Conservation (phyloP, 2,113 vertebrate species). For the Peromyscus leucopus region DNA sequence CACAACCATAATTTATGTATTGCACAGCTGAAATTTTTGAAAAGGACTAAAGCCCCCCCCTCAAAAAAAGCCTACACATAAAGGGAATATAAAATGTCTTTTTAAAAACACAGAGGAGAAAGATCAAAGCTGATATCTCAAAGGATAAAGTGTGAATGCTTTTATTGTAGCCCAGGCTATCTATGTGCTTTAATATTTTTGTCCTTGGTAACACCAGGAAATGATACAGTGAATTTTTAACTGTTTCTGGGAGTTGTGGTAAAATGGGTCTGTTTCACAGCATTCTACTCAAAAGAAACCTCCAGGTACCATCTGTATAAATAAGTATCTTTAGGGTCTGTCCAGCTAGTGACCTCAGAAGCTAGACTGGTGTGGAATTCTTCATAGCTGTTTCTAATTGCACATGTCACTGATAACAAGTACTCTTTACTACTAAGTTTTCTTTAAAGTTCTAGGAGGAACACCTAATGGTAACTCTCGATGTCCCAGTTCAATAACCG, state of each 20-base stretch:
- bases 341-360: not conserved
- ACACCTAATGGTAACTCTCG: not conserved
- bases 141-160: not conserved
- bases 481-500: not conserved
- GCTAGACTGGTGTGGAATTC: not conserved
- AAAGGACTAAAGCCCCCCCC: not conserved
- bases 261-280: not conserved
- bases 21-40: not conserved
- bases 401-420: conserved; percentile 51
- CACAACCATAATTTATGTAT: not conserved
- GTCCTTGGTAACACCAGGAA: conserved; percentile 30
- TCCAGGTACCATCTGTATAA: conserved; percentile 8
- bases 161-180: not conserved
- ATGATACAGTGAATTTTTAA: conserved; percentile 6
- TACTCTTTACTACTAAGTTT: not conserved
- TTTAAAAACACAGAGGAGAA: conserved; percentile 44
- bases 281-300: not conserved
- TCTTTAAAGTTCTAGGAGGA: conserved; percentile 41
- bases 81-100: not conserved
- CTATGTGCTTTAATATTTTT: not conserved
- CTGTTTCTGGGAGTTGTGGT: conserved; percentile 16
- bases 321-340: conserved; percentile 30
- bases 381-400: conserved; percentile 64
- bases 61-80: not conserved
- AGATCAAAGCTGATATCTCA: conserved; percentile 25